A percentile compares a stretch with the other conserved stretches of the same genome.
Evolutionary conservation across 2,888 invertebrate genomes (phyloP).

Genomic region (Busseola fusca): DNA sequence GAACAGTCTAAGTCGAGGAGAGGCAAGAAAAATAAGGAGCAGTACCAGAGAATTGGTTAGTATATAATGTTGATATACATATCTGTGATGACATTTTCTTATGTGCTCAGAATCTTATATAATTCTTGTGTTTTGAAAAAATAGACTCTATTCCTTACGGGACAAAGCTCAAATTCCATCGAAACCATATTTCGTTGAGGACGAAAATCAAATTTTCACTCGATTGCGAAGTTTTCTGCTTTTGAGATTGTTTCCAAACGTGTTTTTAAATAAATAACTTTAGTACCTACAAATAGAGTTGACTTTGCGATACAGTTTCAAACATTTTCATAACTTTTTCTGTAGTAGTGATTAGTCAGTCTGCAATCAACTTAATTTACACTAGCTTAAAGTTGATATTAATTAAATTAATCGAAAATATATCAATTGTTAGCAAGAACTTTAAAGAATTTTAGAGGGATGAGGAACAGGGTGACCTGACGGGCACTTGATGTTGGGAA

Average conservation of each 20-base stretch:
- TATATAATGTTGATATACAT: conserved; percentile 70
- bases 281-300: background rate
- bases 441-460: too few species aligned
- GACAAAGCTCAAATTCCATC: background rate
- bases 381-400: background rate
- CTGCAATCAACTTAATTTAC: background rate
- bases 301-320: background rate
- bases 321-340: background rate
- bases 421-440: background rate
- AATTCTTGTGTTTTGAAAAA: background rate
- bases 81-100: background rate
- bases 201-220: background rate
- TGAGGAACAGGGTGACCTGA: too few species aligned
- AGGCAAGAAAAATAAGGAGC: conserved; percentile 81
- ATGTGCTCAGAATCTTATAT: background rate
- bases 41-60: conserved; percentile 89
- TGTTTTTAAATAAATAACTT: background rate
- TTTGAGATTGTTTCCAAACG: too few species aligned
- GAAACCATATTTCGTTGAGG: too few species aligned
- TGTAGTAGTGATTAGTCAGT: background rate
- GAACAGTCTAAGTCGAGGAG: conserved; percentile 76
- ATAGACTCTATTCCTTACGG: accelerated
- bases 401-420: background rate
- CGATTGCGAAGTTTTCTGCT: too few species aligned
- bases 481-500: too few species aligned